These are phyloP conservation scores for Sebastes flavidus DNA, from an alignment of 2,797 vertebrate species.

Conservation along the genomic window DNA sequence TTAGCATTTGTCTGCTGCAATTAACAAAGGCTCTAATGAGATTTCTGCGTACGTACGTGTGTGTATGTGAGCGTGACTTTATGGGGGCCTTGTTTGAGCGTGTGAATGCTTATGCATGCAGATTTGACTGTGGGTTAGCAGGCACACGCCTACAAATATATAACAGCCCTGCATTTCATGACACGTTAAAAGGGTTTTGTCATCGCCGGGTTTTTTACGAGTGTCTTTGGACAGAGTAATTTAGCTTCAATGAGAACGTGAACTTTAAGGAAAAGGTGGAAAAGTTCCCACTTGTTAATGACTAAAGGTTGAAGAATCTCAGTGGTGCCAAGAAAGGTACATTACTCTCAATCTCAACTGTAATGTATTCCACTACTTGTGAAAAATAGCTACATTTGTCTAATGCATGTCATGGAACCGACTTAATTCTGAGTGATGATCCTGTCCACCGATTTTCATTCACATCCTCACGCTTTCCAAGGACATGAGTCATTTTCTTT, in stretches of 20 bases:
- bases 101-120: constrained; percentile 77
- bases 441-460: constrained; percentile 67
- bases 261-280: constrained; percentile 81
- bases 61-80: constrained; percentile 69
- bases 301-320: constrained; percentile 78
- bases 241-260: constrained; percentile 85
- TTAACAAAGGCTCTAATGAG: constrained; percentile 95
- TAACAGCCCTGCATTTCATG: constrained; percentile 79
- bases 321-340: constrained; percentile 76
- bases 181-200: constrained; percentile 85
- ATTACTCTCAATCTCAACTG: constrained; percentile 78
- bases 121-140: constrained; percentile 41
- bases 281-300: constrained; percentile 80
- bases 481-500: constrained; percentile 71
- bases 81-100: constrained; percentile 25
- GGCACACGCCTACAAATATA: constrained; percentile 71
- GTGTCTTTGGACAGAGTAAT: constrained; percentile 87
- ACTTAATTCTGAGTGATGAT: constrained; percentile 78
- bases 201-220: constrained; percentile 87
- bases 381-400: constrained; percentile 82
- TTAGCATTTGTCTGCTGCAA: constrained; percentile 91
- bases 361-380: constrained; percentile 74
- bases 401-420: constrained; percentile 74
- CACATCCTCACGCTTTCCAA: constrained; percentile 69
- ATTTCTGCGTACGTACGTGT: constrained; percentile 82